These are phyloP conservation scores for Amiota minor DNA, from an alignment of 2,888 invertebrate species.

Conservation along the genomic window DNA sequence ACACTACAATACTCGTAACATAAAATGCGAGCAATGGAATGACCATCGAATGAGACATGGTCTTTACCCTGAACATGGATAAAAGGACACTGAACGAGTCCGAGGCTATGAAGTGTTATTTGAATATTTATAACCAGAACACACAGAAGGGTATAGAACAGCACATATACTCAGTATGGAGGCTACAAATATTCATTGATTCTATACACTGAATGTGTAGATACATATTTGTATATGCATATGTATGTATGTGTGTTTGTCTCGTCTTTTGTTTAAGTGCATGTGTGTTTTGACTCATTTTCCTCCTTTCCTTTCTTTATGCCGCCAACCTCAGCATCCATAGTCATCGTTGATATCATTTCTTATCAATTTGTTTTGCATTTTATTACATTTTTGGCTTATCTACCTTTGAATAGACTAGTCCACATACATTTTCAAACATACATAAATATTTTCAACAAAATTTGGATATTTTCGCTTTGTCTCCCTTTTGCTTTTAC, in stretches of 20 bases:
- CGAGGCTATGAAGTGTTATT: slow-evolving; percentile 8
- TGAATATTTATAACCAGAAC: slow-evolving; percentile 46
- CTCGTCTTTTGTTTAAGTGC: slow-evolving; percentile 4
- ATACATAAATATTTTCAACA: slow-evolving; percentile 13
- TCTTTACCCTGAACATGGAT: too few relatives aligned
- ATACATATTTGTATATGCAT: slow-evolving; percentile 39
- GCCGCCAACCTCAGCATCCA: too few relatives aligned
- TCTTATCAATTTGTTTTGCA: slow-evolving; percentile 45
- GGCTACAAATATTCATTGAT: background rate
- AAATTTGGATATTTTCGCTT: background rate
- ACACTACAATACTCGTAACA: too few relatives aligned
- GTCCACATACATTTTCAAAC: slow-evolving; percentile 34
- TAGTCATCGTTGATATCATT: slow-evolving; percentile 24
- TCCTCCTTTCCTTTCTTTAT: background rate
- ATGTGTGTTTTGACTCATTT: slow-evolving; percentile 26
- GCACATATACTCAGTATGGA: slow-evolving; percentile 23
- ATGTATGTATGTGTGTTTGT: background rate
- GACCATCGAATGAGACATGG: too few relatives aligned
- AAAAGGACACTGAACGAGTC: background rate
- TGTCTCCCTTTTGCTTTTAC: too few relatives aligned
- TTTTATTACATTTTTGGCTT: slow-evolving; percentile 34
- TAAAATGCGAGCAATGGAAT: too few relatives aligned
- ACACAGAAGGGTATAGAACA: slow-evolving; percentile 11
- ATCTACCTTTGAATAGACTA: slow-evolving; percentile 11
- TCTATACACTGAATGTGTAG: background rate